phyloP scores from a whole-genome alignment of 2,888 invertebrate species.

The Lumbricus terrestris region DNA sequence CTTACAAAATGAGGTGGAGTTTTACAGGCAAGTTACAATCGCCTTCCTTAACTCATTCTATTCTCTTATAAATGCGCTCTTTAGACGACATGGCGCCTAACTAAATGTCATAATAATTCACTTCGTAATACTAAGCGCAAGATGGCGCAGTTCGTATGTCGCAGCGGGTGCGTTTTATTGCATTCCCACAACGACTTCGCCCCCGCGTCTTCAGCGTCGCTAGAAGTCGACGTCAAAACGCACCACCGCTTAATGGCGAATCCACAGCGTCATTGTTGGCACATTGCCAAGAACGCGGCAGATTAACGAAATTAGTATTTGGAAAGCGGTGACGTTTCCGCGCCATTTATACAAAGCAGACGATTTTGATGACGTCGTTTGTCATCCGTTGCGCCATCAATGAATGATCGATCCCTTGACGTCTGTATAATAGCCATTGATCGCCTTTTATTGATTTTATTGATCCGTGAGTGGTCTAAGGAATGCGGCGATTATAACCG shows the following conservation, averaged over 20 bases:
- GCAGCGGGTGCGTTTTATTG: constrained; percentile 3
- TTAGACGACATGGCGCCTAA: neutral
- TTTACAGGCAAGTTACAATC: no score
- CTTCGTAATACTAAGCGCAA: neutral
- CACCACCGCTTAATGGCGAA: neutral
- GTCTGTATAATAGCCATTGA: neutral
- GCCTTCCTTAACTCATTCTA: no score
- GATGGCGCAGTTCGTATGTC: neutral
- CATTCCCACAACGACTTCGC: neutral
- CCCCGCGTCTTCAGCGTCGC: neutral
- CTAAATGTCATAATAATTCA: neutral
- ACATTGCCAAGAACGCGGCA: neutral
- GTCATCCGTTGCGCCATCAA: neutral
- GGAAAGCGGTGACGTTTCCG: neutral
- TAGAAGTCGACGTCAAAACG: neutral
- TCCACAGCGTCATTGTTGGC: no score
- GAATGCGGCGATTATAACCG: neutral
- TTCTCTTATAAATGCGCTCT: neutral
- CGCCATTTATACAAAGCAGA: neutral
- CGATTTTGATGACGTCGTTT: neutral
- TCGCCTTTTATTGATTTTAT: neutral
- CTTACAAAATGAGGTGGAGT: no score
- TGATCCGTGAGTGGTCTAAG: neutral
- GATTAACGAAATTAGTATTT: neutral
- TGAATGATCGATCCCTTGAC: neutral